Base-by-base conservation (phyloP, 2,797 vertebrate genomes). In the Myotis daubentonii region DNA sequence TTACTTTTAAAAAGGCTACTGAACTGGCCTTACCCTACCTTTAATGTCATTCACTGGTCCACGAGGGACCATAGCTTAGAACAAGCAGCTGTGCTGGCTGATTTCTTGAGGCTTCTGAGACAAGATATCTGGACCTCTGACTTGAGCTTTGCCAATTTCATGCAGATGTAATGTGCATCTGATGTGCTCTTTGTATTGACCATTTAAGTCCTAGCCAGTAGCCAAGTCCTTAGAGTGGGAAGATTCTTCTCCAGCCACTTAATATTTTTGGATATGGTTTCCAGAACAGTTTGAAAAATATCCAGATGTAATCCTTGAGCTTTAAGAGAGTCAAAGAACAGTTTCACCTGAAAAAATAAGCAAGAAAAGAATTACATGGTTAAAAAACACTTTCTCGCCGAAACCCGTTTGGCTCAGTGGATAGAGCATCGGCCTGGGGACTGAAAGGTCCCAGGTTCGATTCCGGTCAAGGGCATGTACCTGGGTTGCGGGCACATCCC, bases 321-420 rank as follows among this genome's bases (percentile, higher is more conserved):
- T 95, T 97, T 97, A 93, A 98, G 98, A 70, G 98, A 98, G 55
- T 98, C 97, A 98, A 99, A 99, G 97, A 99, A 99, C 71, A 91
- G 55, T 96, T 98, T 97, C 74, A 99, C 98, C 98, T 99, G 41
- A 80, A 94, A 62, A 96, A 76, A 94, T 33, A 87, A 41, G 13
- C 4, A n/a, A 93, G 12, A 92, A 88, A 85, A 75, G 55, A 93
- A 93, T 88, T 33, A 91, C 57, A 30, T 83, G 57, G 23, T 96
- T 95, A 38, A 82, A 78, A 94, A 95, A 88, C 23, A 90, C 20
- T 65, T 68, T 68, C 5, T 95, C 36, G n/a, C n/a, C n/a, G n/a
- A n/a, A n/a, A n/a, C n/a, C n/a, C n/a, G n/a, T n/a, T n/a, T n/a
- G n/a, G n/a, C n/a, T n/a, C n/a, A n/a, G n/a, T n/a, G n/a, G n/a